Evolutionary conservation across 92 coral and sea anemone genomes (phyloP).

Genomic region (Virgularia gustaviana): DNA sequence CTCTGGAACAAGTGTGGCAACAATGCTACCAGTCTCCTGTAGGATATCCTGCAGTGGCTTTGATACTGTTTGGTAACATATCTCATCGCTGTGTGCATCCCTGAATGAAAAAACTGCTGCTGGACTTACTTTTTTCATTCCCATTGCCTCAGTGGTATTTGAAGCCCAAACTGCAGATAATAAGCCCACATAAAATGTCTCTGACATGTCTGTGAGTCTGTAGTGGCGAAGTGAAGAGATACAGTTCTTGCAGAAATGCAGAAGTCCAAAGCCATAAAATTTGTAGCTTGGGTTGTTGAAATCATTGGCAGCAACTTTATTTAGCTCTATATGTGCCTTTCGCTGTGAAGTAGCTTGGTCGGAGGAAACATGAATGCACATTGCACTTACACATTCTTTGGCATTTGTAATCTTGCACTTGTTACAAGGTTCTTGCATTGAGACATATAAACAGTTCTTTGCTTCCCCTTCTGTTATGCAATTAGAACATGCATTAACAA

Average conservation of each 20-base stretch:
- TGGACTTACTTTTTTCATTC: slow-evolving; percentile 29
- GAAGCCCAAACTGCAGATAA: slow-evolving; percentile 45
- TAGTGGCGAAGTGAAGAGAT: slow-evolving; percentile 17
- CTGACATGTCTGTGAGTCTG: slow-evolving; percentile 27
- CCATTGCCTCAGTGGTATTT: slow-evolving; percentile 11
- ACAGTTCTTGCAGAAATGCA: slow-evolving; percentile 51
- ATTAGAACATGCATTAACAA: slow-evolving; percentile 32
- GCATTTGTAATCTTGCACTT: too few species aligned
- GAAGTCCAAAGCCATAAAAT: slow-evolving; percentile 57
- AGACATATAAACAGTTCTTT: too few species aligned
- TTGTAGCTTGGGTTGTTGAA: not conserved
- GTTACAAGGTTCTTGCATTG: too few species aligned
- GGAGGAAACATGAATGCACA: slow-evolving; percentile 30
- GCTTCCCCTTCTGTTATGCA: slow-evolving; percentile 37
- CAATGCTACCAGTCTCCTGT: not conserved
- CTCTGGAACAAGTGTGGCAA: slow-evolving; percentile 34
- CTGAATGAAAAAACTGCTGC: slow-evolving; percentile 39
- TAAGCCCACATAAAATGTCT: slow-evolving; percentile 15
- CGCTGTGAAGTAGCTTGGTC: slow-evolving; percentile 30
- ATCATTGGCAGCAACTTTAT: slow-evolving; percentile 1
- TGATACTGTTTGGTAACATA: slow-evolving; percentile 40
- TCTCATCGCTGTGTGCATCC: slow-evolving; percentile 45
- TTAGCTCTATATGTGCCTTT: slow-evolving; percentile 25
- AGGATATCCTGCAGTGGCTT: slow-evolving; percentile 17
- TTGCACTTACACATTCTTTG: slow-evolving; percentile 15